Evolutionary conservation across 2,888 invertebrate genomes (phyloP).

Genomic region (Leucophenga maculata): DNA sequence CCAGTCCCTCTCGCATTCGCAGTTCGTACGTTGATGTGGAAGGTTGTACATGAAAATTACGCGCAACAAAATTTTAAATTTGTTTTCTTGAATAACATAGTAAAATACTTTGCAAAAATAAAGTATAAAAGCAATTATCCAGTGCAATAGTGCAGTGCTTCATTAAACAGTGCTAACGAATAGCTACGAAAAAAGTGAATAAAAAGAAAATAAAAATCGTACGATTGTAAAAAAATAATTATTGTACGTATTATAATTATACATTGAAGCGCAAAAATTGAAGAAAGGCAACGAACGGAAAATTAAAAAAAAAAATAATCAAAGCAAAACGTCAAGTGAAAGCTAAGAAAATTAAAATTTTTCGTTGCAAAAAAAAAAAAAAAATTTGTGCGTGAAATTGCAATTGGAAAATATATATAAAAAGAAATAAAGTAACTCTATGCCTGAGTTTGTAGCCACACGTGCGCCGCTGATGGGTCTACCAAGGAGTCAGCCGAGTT

Average conservation of each 20-base stretch:
- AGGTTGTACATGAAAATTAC: not conserved
- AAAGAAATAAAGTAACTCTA: conserved; percentile 18
- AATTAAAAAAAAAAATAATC: too few species aligned
- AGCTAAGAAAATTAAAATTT: too few species aligned
- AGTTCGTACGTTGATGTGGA: conserved; percentile 1
- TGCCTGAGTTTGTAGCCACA: conserved; percentile 3
- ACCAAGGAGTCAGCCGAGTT: not conserved
- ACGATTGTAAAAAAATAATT: not conserved
- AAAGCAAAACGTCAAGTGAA: too few species aligned
- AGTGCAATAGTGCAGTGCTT: too few species aligned
- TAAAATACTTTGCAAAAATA: not conserved
- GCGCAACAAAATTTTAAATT: too few species aligned
- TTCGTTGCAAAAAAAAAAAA: too few species aligned
- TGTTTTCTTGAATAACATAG: not conserved
- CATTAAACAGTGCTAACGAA: not conserved
- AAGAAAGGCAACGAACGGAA: too few species aligned
- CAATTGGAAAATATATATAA: not conserved
- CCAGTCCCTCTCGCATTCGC: conserved; percentile 29
- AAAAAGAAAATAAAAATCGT: not conserved
- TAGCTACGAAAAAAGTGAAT: not conserved
- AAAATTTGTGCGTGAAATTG: not conserved
- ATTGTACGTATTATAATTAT: too few species aligned
- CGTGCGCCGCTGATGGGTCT: conserved; percentile 26
- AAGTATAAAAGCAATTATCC: not conserved
- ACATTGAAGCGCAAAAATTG: too few species aligned